phyloP scores from a whole-genome alignment of 2,113 vertebrate species.

The Erythrocercus mccallii region DNA sequence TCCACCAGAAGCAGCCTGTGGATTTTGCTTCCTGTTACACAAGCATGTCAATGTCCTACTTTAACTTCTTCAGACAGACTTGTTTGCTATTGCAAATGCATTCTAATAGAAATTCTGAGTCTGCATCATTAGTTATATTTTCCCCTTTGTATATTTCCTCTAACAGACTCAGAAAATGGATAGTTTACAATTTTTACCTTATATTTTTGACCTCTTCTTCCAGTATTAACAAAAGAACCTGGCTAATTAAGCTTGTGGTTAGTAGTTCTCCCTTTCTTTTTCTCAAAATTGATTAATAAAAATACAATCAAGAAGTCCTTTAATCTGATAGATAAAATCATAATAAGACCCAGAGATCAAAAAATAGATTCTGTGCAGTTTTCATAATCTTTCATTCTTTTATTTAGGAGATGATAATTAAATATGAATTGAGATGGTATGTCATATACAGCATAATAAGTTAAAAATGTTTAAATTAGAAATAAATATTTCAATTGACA shows the following conservation, averaged over 20 bases:
- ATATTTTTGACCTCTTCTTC: background rate
- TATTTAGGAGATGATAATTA: constrained; percentile 54
- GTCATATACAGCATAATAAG: background rate
- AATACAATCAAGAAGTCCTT: background rate
- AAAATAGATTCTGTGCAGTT: background rate
- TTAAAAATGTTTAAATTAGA: background rate
- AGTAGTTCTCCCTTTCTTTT: background rate
- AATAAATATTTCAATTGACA: background rate
- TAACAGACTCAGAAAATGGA: background rate
- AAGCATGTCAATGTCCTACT: background rate
- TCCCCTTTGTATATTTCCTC: background rate
- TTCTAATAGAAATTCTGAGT: background rate
- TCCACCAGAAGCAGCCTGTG: background rate
- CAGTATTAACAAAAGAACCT: background rate
- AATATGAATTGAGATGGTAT: constrained; percentile 41
- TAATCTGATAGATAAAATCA: background rate
- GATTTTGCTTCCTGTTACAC: background rate
- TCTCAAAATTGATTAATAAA: background rate
- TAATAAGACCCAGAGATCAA: background rate
- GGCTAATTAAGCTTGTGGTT: background rate
- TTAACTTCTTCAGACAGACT: background rate
- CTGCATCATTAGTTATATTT: background rate
- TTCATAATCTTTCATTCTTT: constrained; percentile 10
- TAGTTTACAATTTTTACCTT: background rate
- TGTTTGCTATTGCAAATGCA: background rate